Conservation (phyloP, 2,113 vertebrate species). For the Zosterops lateralis region DNA sequence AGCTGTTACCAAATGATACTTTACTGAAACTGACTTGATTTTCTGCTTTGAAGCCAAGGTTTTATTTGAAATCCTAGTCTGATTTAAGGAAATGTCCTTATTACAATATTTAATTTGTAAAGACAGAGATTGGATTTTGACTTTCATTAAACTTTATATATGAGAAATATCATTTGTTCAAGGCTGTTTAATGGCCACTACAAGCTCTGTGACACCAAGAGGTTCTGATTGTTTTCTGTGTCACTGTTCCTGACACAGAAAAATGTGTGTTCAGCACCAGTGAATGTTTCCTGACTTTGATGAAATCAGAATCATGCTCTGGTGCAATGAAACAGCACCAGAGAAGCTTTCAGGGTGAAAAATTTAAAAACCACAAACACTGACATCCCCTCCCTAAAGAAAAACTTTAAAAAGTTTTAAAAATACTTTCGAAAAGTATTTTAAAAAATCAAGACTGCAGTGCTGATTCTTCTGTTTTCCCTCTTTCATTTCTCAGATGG, state of each 20-base stretch:
- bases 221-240: neutral
- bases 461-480: neutral
- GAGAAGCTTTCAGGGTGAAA: neutral
- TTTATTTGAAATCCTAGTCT: neutral
- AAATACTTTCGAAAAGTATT: neutral
- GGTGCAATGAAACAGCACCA: neutral
- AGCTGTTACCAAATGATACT: neutral
- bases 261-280: neutral
- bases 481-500: neutral
- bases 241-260: neutral
- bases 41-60: neutral
- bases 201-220: rapidly evolving
- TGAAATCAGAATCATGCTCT: neutral
- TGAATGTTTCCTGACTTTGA: neutral
- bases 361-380: neutral
- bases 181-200: neutral
- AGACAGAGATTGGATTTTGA: neutral
- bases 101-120: neutral
- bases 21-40: neutral
- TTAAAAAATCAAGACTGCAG: neutral
- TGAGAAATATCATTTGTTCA: neutral
- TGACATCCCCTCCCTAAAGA: rapidly evolving
- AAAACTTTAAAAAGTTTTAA: no score
- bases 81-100: neutral
- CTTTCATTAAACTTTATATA: neutral